Percentiles rank a stretch among this genome's conserved stretches.
phyloP scores from a whole-genome alignment of 2,113 vertebrate species.

The Grammomys dolichurus region DNA sequence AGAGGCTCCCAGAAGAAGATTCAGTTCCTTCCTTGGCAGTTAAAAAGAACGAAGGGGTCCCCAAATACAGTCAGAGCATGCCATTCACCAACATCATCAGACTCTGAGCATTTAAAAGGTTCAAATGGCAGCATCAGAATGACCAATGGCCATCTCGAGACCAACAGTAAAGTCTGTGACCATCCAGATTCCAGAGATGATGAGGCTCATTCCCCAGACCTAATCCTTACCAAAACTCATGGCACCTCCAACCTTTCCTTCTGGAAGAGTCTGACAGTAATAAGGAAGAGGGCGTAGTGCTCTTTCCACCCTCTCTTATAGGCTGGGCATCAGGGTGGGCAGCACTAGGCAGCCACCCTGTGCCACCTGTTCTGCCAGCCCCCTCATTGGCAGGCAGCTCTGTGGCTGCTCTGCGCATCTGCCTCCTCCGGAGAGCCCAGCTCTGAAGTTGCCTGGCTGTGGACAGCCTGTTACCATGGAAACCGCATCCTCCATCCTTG shows the following conservation, averaged over 20 bases:
- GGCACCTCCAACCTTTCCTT: background rate
- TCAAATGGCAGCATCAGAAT: constrained; percentile 38
- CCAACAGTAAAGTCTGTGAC: background rate
- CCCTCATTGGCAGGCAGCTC: constrained; percentile 74
- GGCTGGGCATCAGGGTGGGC: constrained; percentile 63
- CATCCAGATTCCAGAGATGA: background rate
- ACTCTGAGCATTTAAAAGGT: constrained; percentile 29
- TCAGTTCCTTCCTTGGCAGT: background rate
- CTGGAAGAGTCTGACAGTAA: background rate
- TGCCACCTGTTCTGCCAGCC: constrained; percentile 78
- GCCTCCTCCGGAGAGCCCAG: constrained; percentile 75
- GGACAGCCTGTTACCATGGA: constrained; percentile 82
- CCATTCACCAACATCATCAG: background rate
- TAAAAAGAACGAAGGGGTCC: background rate
- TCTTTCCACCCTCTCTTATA: constrained; percentile 31
- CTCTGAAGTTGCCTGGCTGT: constrained; percentile 79
- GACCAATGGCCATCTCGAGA: background rate
- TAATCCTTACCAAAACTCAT: background rate
- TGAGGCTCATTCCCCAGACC: background rate
- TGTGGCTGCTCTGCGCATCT: constrained; percentile 76
- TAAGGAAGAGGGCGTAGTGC: background rate
- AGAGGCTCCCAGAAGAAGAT: background rate
- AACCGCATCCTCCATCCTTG: constrained; percentile 82
- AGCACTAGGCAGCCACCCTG: constrained; percentile 58
- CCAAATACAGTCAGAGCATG: background rate